phyloP scores from a whole-genome alignment of 2,888 invertebrate genomes.

The Leucoptera coffeella region DNA sequence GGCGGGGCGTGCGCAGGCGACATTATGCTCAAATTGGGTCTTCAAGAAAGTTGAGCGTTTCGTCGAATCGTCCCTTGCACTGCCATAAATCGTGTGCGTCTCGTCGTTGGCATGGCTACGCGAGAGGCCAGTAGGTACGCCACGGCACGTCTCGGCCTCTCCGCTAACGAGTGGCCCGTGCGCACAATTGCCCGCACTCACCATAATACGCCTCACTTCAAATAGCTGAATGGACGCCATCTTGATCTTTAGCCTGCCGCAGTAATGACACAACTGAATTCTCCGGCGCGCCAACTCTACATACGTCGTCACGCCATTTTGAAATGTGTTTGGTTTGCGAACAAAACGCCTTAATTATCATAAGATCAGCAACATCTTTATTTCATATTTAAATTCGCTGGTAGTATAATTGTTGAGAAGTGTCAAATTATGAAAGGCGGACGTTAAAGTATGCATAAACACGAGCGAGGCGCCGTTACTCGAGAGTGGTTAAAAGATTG shows the following conservation, averaged over 20 bases:
- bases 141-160: too few species aligned
- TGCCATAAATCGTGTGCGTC: conserved; percentile 36
- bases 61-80: conserved; percentile 25
- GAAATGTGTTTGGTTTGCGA: too few species aligned
- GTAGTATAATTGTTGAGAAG: too few species aligned
- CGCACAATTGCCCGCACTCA: conserved; percentile 45
- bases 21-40: conserved; percentile 44
- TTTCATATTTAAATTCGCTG: too few species aligned
- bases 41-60: conserved; percentile 43
- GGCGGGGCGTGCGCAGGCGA: conserved; percentile 41
- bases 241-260: conserved; percentile 39
- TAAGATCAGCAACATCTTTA: too few species aligned
- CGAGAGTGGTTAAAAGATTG: conserved; percentile 19
- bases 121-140: neutral
- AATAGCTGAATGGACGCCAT: conserved; percentile 33
- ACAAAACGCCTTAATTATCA: too few species aligned
- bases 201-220: conserved; percentile 49
- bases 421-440: too few species aligned
- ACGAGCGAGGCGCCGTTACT: conserved; percentile 27
- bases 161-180: conserved; percentile 46
- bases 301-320: conserved; percentile 4
- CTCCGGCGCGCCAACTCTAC: too few species aligned
- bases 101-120: conserved; percentile 22
- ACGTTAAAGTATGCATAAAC: too few species aligned
- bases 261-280: too few species aligned